Evolutionary conservation across 1,140 invertebrate species (phyloP).

Genomic region (Listronotus bonariensis): DNA sequence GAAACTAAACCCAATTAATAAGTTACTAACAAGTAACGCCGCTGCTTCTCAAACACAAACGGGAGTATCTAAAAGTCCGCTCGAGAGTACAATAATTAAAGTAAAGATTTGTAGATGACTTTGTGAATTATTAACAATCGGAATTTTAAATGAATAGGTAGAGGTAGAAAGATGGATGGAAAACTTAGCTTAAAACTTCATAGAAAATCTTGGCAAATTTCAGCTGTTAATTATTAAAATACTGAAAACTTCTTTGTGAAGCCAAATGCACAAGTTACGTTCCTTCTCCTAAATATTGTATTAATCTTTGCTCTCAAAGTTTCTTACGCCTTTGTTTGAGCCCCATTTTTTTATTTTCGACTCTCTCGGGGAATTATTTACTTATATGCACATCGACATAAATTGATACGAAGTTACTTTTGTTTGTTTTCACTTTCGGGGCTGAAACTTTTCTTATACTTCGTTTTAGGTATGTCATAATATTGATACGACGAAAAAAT

Average conservation of each 20-base stretch:
- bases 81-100: conserved; percentile 16
- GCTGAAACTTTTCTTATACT: no score
- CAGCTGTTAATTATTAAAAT: conserved; percentile 22
- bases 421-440: no score
- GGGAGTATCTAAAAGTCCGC: not conserved
- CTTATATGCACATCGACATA: no score
- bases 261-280: conserved; percentile 15
- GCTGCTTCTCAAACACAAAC: no score
- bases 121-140: conserved; percentile 17
- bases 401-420: no score
- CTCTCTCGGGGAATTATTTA: conserved; percentile 4
- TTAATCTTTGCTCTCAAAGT: conserved; percentile 14
- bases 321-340: conserved; percentile 9
- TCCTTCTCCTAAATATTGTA: conserved; percentile 15
- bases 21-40: no score
- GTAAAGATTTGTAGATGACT: conserved; percentile 21
- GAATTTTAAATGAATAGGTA: conserved; percentile 19
- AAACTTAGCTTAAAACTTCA: conserved; percentile 2
- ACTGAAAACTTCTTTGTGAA: conserved; percentile 18
- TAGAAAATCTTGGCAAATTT: conserved; percentile 12
- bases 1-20: no score
- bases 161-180: not conserved
- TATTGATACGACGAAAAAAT: no score
- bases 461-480: no score
- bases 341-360: not conserved